phyloP scores from a whole-genome alignment of 2,888 invertebrate genomes.

The Cosmopolites sordidus region DNA sequence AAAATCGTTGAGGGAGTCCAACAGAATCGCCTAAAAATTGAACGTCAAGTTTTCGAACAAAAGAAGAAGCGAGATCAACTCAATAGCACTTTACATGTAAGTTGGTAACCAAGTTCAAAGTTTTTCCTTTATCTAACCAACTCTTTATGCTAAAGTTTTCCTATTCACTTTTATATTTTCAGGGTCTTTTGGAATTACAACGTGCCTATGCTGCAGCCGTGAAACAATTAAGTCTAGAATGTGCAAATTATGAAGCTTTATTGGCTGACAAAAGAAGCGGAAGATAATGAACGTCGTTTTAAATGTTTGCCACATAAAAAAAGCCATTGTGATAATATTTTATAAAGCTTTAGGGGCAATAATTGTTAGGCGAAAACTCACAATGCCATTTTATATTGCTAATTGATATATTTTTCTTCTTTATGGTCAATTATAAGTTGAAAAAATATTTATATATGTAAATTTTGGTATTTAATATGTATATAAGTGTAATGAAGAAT shows the following conservation, averaged over 20 bases:
- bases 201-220: conserved; percentile 73
- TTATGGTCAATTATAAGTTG: no score
- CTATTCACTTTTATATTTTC: not conserved
- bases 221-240: conserved; percentile 71
- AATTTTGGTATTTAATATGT: no score
- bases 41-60: conserved; percentile 60
- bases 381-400: no score
- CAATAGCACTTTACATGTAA: conserved; percentile 55
- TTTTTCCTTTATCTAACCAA: not conserved
- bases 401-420: no score
- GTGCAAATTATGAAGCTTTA: conserved; percentile 60
- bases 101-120: not conserved
- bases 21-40: conserved; percentile 72
- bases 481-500: no score
- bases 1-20: conserved; percentile 86
- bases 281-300: not conserved
- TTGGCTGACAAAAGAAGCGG: conserved; percentile 20
- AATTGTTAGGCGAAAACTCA: no score
- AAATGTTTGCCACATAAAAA: no score
- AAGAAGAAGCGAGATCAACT: conserved; percentile 61
- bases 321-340: conserved; percentile 13
- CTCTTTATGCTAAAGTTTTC: not conserved
- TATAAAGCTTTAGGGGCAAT: conserved; percentile 10
- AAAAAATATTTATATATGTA: no score
- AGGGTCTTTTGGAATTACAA: conserved; percentile 62